Base-by-base conservation (phyloP, 2,888 invertebrate genomes). In the Tipula unca region DNA sequence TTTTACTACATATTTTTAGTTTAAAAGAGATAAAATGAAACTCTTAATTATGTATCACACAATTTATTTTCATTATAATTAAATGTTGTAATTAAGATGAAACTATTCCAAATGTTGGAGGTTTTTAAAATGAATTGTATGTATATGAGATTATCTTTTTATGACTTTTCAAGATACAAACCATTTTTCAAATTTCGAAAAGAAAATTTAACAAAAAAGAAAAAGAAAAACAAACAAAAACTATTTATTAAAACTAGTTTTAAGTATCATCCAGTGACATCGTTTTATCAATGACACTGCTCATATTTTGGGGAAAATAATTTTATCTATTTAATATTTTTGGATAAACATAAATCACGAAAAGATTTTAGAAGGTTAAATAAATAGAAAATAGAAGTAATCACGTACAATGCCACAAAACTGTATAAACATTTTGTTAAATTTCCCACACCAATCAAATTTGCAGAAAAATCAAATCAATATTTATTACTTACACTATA, bases 51-150 rank as follows among this genome's bases (percentile, higher is more conserved):
- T 69, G 25, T 69, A 25, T 25, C 25, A 69, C 25, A 69, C 69
- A 69, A 25, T 69, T 69, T 69, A 69, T 69, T 69, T 48, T 48
- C 48, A n/a, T n/a, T 69, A 69, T 69, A 69, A 69, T 69, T 69
- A 25, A 25, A 69, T 69, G 69, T 69, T 69, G 25, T 69, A 69
- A 69, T 69, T 69, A 69, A 69, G 25, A 69, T 54, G 54, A 54
- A 54, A 48, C 48, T 48, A 48, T 48, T 48, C 48, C 48, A 48
- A 48, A 69, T 69, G 69, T 69, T 69, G 5, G 48, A 6, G 32
- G 48, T 48, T 48, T 17, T 48, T n/a, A 17, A 32, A 48, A 48
- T 25, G 25, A 69, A 25, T 48, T 69, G 25, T 20, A 25, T 69
- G 69, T 69, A 10, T 1, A 69, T 25, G 13, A 69, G 69, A 69